Evolutionary conservation across 1,140 invertebrate species (phyloP), one percentile per base, ranked within the genome.

Genomic region (Plectrocnemia conspersa): DNA sequence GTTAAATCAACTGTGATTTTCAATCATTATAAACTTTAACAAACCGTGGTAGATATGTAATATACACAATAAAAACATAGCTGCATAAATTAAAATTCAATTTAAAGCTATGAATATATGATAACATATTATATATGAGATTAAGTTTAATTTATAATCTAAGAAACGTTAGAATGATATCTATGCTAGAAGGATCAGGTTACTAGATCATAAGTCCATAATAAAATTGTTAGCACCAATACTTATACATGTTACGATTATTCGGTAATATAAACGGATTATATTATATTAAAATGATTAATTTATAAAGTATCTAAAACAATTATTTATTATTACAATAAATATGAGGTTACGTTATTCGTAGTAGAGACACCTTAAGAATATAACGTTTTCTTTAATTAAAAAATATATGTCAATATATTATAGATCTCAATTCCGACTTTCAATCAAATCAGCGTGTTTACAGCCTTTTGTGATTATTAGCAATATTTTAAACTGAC

Each of bases 51-150:
- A 49, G 47, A 49, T 19, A 49, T 21, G 47, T 35, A 32, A 49
- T 33, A 49, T 22, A 36, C 32, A 22, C 4, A 49, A 49, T 36
- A n/a, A 49, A 49, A 49, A 49, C 29, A 15, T 18, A 38, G 38
- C 9, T 35, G 33, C 15, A 35, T 11, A 50, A n/a, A 33, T 33
- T 33, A 29, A 40, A 18, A 52, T 23, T 18, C 25, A 44, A 36
- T 19, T 33, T 33, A 49, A 9, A 32, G 29, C n/a, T 32, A 18
- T 27, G 44, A 27, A 46, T 6, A 46, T 25, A 27, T n/a, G 15
- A 27, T 25, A 46, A 15, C n/a, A 10, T 18, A 18, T 21, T 19
- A 5, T 3, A 5, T 18, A 21, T 5, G 38, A 11, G 18, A 7
- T 7, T 38, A 38, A 38, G 16, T 38, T 7, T 38, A 15, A 38